Base-by-base conservation (phyloP, 2,888 invertebrate species). In the Ormyrus pomaceus region DNA sequence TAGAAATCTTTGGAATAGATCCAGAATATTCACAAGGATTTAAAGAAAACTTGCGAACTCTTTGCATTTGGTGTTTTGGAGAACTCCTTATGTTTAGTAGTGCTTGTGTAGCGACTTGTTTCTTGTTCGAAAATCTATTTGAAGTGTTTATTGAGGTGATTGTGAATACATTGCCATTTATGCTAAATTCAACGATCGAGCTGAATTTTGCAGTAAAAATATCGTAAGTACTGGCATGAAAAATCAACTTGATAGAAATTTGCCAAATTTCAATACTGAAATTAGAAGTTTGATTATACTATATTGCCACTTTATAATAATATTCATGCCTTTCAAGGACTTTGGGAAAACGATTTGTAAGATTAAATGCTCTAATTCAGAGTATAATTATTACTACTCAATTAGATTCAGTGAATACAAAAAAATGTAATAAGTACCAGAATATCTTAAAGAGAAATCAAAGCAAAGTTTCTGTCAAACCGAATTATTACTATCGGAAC, bases 301-400 rank as follows among this genome's bases (percentile, higher is more conserved):
- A 13, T 19, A 45, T 19, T 46, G 10, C 58, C 68, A 79, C 70
- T 77, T 50, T 34, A 34, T 34, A 34, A 74, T 34, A 34, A 34
- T 34, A 34, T 34, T 34, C 34, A 34, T 4, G 8, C 45, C 10
- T 58, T 66, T 58, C 3, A 5, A 80, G 79, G 13, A 71, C 45
- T 19, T 6, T 77, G 6, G 72, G 62, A 6, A 72, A 51, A 64
- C 64, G 77, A 53, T 77, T 77, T 45, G 51, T 65, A 65, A 71
- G 59, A 8, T 45, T 77, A 45, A 77, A 71, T 71, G 59, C 11
- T 45, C 7, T 77, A 45, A 48, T 71, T 19, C 7, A 77, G 19
- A 77, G 4, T 34, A 4, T 34, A 34, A 34, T 4, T 34, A 4
- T 34, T 34, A 34, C 34, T 34, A 34, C 34, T 4, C 34, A 34